These are phyloP conservation scores for Borostomias antarcticus DNA, from an alignment of 2,797 vertebrate species.

Conservation along the genomic window DNA sequence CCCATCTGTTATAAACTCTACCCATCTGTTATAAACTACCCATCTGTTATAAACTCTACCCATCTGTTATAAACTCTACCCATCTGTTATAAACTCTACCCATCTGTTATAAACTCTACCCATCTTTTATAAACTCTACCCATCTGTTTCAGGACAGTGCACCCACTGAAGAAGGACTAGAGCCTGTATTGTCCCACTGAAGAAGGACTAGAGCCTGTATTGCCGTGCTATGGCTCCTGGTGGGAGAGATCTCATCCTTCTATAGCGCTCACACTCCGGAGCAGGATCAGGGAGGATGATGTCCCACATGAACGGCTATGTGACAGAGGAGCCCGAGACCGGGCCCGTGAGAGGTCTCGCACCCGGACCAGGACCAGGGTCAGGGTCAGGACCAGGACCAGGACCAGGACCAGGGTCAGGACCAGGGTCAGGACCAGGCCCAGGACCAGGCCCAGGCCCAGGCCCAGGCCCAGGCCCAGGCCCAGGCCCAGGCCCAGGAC, in stretches of 20 bases:
- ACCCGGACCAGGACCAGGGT: neutral
- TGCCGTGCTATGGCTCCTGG: constrained; percentile 53
- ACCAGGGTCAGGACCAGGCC: constrained; percentile 44
- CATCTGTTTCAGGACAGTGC: constrained; percentile 54
- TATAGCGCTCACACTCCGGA: constrained; percentile 46
- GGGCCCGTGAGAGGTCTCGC: constrained; percentile 30
- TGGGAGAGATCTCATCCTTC: constrained; percentile 24
- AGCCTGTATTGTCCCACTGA: constrained; percentile 1
- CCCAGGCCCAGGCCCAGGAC: neutral
- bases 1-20: too few relatives aligned
- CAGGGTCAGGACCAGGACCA: too few relatives aligned
- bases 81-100: too few relatives aligned
- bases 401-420: too few relatives aligned
- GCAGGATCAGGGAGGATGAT: constrained; percentile 82
- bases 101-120: too few relatives aligned
- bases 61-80: too few relatives aligned
- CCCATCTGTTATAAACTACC: too few relatives aligned
- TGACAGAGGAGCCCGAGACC: constrained; percentile 79
- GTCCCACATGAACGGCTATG: constrained; percentile 89
- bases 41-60: too few relatives aligned
- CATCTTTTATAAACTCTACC: constrained; percentile 19
- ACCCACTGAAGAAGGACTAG: constrained; percentile 11
- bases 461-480: too few relatives aligned
- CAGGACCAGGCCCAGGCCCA: constrained; percentile 65
- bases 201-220: constrained; percentile 17